A percentile compares a stretch with the other conserved stretches of the same genome.
Conservation (phyloP, 2,113 vertebrate species). For the Tor tambroides region DNA sequence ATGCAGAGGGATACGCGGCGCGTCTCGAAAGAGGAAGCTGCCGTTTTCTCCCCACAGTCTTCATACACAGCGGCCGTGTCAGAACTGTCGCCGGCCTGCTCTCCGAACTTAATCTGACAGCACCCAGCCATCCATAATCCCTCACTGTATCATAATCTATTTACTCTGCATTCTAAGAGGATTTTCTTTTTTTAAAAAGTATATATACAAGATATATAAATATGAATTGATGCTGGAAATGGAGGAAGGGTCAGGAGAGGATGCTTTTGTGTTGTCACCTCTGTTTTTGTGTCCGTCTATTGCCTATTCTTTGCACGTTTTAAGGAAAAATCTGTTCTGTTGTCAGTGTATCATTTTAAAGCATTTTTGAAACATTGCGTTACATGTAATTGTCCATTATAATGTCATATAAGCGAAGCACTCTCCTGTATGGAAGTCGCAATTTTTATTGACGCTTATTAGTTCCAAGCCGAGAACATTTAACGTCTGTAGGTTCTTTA, state of each 20-base stretch:
- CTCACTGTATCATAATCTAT: constrained; percentile 94
- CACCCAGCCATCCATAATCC: constrained; percentile 91
- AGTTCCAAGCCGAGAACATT: too few species aligned
- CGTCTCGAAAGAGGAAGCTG: constrained; percentile 74
- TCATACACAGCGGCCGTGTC: constrained; percentile 88
- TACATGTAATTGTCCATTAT: too few species aligned
- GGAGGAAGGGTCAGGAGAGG: constrained; percentile 80
- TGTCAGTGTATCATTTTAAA: too few species aligned
- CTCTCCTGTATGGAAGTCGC: too few species aligned
- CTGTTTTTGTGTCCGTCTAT: constrained; percentile 59
- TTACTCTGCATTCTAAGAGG: constrained; percentile 96
- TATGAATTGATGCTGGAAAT: constrained; percentile 85
- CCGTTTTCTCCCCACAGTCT: constrained; percentile 73
- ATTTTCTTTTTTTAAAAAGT: constrained; percentile 75
- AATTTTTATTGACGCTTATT: too few species aligned
- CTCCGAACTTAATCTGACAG: constrained; percentile 93
- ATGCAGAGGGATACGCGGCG: constrained; percentile 75
- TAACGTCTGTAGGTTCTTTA: too few species aligned
- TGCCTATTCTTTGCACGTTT: constrained; percentile 71
- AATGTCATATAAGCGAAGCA: too few species aligned
- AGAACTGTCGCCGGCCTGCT: constrained; percentile 86
- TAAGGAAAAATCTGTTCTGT: too few species aligned
- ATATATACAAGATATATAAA: constrained; percentile 67
- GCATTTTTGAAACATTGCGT: too few species aligned
- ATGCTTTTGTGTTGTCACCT: constrained; percentile 66